Conservation (phyloP, 2,113 vertebrate genomes). For the Cyphomyrus plagiostoma region DNA sequence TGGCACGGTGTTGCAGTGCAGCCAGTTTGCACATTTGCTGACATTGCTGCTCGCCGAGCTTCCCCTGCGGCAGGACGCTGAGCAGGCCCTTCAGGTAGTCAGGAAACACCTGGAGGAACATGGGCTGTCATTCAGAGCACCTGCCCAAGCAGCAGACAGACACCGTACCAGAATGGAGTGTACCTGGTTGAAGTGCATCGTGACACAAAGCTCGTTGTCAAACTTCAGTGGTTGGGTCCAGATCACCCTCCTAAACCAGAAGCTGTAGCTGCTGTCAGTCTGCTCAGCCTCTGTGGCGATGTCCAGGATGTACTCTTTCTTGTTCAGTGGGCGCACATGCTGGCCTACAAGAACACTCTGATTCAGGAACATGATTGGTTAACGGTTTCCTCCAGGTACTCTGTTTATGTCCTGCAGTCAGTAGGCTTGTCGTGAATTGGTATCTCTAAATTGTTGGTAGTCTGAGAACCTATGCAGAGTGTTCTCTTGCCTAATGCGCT, state of each 20-base stretch:
- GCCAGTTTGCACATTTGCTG: constrained; percentile 84
- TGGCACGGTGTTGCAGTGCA: constrained; percentile 82
- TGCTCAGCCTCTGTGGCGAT: constrained; percentile 73
- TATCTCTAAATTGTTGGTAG: not conserved
- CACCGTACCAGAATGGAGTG: not conserved
- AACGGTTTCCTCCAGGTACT: not conserved
- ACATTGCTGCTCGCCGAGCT: constrained; percentile 75
- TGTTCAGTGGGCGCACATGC: constrained; percentile 80
- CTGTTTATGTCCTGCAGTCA: not conserved
- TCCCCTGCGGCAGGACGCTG: constrained; percentile 61
- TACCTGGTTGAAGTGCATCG: constrained; percentile 91
- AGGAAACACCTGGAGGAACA: constrained; percentile 24
- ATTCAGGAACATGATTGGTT: not conserved
- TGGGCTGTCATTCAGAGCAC: not conserved
- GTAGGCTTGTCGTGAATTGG: not conserved
- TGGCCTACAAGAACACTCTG: constrained; percentile 64
- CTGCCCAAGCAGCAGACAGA: not conserved
- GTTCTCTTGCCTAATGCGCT: not conserved
- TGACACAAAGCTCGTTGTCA: constrained; percentile 85
- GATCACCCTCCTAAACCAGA: constrained; percentile 88
- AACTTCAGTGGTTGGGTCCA: constrained; percentile 88
- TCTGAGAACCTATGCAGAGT: not conserved
- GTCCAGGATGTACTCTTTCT: constrained; percentile 80
- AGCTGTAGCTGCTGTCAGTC: constrained; percentile 70
- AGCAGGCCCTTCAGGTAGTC: constrained; percentile 77